Evolutionary conservation across 2,113 vertebrate genomes (phyloP), one percentile per base, ranked within the genome.

Genomic region (Neogobius melanostomus): DNA sequence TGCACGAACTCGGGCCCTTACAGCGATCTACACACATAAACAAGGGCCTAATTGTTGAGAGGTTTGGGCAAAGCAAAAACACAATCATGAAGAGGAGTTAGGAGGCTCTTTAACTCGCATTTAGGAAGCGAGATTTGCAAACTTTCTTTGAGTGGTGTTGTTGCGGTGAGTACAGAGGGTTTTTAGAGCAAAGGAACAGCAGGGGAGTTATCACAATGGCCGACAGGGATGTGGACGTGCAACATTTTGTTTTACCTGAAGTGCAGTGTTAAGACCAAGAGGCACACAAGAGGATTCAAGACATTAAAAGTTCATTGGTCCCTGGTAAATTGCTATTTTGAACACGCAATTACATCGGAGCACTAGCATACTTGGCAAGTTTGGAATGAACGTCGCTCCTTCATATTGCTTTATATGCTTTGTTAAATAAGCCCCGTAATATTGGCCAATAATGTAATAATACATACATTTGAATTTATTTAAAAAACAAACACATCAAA

Each of bases 21-120:
- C 79, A 74, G 87, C 89, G 85, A 87, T 90, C 88, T 90, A 81
- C 86, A 84, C 84, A 82, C 83, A 89, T 85, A 91, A 90, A 90
- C 89, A 89, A 87, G 85, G 69, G 51, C 82, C 83, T 90, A 90
- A 91, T 91, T 91, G 90, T 89, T 91, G 68, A 59, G 90, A 88
- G 87, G 86, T 79, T 88, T 80, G 63, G 70, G 85, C 74, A 65
- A 77, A 76, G 75, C 72, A 84, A 88, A 86, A 86, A 89, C 80
- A 80, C 70, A 36, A 36, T 36, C 28, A 87, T 84, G 53, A 78
- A 36, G 68, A 79, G 62, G 83, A 83, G 79, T 89, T 88, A 82
- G 81, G 82, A 83, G 76, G 83, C 85, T 76, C 90, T 91, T 89
- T 86, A 89, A 80, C 80, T 83, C 86, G 82, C 82, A 71, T 89